Base-by-base conservation (phyloP, 1,140 invertebrate genomes). In the Meloidogyne floridensis region DNA sequence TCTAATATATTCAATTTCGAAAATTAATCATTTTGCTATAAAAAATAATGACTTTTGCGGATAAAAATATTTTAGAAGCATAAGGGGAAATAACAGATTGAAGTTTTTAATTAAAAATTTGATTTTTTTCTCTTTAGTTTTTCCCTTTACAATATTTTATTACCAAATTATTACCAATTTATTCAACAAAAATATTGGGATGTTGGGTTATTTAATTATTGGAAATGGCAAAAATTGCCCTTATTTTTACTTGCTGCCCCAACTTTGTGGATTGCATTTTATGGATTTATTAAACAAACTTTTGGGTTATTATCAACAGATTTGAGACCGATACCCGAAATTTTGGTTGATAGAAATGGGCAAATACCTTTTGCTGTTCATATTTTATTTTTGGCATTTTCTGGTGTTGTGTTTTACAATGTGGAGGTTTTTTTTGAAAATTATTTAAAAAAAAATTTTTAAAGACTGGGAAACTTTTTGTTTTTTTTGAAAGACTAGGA, bases 121-220 rank as follows among this genome's bases (percentile, higher is more conserved):
- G 32, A n/a, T 11, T 5, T 71, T 59, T 71, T 42, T 84, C 7
- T 65, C 72, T 78, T 7, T n/a, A 84, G 82, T 70, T 51, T 72
- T 77, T 59, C 70, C 32, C 6, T 43, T 51, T 15, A 11, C 70
- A n/a, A 54, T 72, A 18, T 87, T 43, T 53, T 86, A 42, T 47
- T 86, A 43, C 86, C 86, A 15, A 54, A 53, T 15, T 86, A 85
- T 75, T 86, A 86, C 54, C 10, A 72, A n/a, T 42, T 59, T 51
- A 74, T 86, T 54, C 86, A 86, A 77, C 51, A 86, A 54, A 87
- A 86, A 70, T 86, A 86, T 77, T 86, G 86, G 86, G 80, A 79
- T 54, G 80, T 80, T 9, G 84, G 86, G 0, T 79, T 87, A 20
- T 86, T 86, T 42, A n/a, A 51, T 10, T 87, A 86, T 75, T 86